Percentiles rank a stretch among this genome's conserved stretches.
Evolutionary conservation across 2,797 vertebrate genomes (phyloP).

Genomic region (Coranthus polyacanthus): DNA sequence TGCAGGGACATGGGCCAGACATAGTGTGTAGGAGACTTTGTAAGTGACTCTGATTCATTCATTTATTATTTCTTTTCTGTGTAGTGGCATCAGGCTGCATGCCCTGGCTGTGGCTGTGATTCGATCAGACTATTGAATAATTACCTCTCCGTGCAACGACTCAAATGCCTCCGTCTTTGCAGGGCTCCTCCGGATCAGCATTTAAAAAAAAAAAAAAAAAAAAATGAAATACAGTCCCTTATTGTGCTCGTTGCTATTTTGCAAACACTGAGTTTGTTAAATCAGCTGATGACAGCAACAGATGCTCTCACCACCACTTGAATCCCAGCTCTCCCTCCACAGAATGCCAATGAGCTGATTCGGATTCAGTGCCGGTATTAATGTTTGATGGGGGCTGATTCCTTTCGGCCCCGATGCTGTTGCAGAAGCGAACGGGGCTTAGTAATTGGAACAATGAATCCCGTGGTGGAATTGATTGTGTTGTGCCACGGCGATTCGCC

Average conservation of each 20-base stretch:
- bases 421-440: constrained; percentile 48
- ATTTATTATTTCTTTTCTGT: too few relatives aligned
- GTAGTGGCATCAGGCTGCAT: neutral
- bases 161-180: constrained; percentile 2
- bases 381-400: constrained; percentile 52
- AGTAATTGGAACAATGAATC: constrained; percentile 69
- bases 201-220: constrained; percentile 1
- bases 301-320: constrained; percentile 17
- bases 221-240: neutral
- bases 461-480: constrained; percentile 69
- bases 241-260: constrained; percentile 6
- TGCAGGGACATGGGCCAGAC: too few relatives aligned
- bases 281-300: constrained; percentile 48
- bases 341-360: constrained; percentile 64
- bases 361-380: constrained; percentile 55
- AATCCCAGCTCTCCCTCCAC: constrained; percentile 5
- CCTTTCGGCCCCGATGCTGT: constrained; percentile 33
- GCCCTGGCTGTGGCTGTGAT: constrained; percentile 1
- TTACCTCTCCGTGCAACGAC: constrained; percentile 23
- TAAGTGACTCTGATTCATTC: too few relatives aligned
- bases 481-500: constrained; percentile 58
- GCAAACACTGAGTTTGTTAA: constrained; percentile 10
- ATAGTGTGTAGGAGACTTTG: too few relatives aligned
- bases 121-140: constrained; percentile 44
- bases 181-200: constrained; percentile 4